These are phyloP conservation scores for Notarius lentiginosus DNA, from an alignment of 2,113 vertebrate genomes.

Conservation along the genomic window DNA sequence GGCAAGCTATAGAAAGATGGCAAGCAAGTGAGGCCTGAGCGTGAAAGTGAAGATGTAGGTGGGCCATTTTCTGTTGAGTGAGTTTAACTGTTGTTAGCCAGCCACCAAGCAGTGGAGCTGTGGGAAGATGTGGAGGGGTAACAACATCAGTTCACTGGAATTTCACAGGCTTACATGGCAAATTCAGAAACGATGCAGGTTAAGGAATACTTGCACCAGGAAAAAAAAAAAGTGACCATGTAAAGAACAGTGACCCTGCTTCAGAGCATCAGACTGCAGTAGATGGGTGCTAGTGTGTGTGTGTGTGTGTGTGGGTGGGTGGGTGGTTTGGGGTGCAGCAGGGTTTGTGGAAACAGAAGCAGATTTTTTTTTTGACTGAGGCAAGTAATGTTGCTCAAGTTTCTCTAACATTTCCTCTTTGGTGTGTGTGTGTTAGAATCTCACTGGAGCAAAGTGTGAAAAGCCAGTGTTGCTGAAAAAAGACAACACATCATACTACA, in stretches of 20 bases:
- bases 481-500: background rate
- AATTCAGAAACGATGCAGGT: background rate
- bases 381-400: background rate
- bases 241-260: background rate
- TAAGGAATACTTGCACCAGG: background rate
- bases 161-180: background rate
- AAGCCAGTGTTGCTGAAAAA: background rate
- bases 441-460: constrained; percentile 15
- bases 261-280: background rate
- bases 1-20: too few species aligned
- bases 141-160: background rate
- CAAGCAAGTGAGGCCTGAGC: too few species aligned
- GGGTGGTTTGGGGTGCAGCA: background rate
- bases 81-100: too few species aligned
- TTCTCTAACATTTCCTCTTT: constrained; percentile 24
- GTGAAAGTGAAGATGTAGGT: too few species aligned
- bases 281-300: background rate
- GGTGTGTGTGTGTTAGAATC: constrained; percentile 21
- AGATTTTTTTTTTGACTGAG: background rate
- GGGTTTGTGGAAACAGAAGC: background rate
- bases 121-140: background rate
- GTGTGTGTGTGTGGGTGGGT: background rate
- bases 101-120: background rate
- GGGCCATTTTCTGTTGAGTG: too few species aligned
- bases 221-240: background rate